These are phyloP conservation scores for Cochlearius cochlearius DNA, from an alignment of 2,113 vertebrate species.

Conservation along the genomic window DNA sequence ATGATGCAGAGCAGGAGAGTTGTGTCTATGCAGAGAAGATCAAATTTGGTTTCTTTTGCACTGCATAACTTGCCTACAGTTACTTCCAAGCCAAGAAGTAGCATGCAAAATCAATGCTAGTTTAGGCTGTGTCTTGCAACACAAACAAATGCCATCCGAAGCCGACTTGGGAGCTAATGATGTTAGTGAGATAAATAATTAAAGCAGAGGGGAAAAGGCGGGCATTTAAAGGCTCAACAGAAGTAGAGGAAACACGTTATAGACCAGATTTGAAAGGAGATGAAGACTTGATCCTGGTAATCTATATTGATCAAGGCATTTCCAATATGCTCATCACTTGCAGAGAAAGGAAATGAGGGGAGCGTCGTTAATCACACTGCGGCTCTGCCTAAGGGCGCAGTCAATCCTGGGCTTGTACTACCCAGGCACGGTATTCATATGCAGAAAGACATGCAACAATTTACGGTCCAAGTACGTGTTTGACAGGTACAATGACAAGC, in stretches of 20 bases:
- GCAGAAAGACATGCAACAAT: neutral
- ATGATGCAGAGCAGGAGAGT: neutral
- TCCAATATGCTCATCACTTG: neutral
- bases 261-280: neutral
- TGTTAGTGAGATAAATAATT: neutral
- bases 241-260: neutral
- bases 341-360: neutral
- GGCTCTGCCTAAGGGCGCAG: neutral
- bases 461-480: neutral
- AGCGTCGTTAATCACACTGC: neutral
- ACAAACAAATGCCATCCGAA: neutral
- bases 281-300: neutral
- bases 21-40: neutral
- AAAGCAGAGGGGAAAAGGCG: neutral
- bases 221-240: neutral
- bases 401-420: accelerated
- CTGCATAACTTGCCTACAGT: neutral
- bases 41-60: neutral
- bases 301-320: neutral
- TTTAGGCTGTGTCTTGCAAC: neutral
- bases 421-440: neutral
- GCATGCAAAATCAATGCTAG: neutral
- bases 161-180: neutral
- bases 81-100: neutral
- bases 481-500: neutral